Conservation (phyloP, 1,140 invertebrate species). For the Drosophila lacertosa region DNA sequence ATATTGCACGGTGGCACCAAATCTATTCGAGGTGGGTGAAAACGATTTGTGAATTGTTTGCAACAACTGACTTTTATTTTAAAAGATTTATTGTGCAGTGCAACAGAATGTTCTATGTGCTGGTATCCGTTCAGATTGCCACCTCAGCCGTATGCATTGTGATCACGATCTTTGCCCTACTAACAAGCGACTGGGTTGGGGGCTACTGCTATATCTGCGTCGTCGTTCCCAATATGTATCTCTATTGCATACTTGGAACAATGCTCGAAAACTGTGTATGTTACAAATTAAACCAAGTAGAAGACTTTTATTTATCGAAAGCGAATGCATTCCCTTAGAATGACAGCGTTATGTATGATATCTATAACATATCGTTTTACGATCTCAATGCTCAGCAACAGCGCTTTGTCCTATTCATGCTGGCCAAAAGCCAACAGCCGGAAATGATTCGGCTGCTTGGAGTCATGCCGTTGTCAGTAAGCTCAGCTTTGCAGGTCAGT, state of each 20-base stretch:
- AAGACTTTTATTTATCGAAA: neutral
- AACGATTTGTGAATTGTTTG: no score
- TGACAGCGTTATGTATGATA: constrained; percentile 35
- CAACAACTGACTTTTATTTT: neutral
- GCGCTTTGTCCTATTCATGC: constrained; percentile 44
- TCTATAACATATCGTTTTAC: constrained; percentile 61
- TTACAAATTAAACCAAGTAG: neutral
- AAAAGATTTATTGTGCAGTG: constrained; percentile 36
- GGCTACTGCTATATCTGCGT: constrained; percentile 39
- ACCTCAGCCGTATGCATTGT: constrained; percentile 48
- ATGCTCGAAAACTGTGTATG: constrained; percentile 52
- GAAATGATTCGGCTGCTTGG: constrained; percentile 33
- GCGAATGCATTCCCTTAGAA: neutral
- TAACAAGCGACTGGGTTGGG: constrained; percentile 41
- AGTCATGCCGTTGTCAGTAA: constrained; percentile 50
- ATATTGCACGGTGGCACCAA: constrained; percentile 56
- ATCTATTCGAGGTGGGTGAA: constrained; percentile 39
- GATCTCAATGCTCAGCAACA: constrained; percentile 33
- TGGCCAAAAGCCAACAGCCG: constrained; percentile 44
- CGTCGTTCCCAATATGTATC: constrained; percentile 42
- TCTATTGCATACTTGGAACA: constrained; percentile 56
- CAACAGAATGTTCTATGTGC: constrained; percentile 36
- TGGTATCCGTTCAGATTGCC: constrained; percentile 40
- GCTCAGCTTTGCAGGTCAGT: constrained; percentile 50
- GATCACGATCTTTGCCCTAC: constrained; percentile 39